Percentiles rank a stretch among this genome's conserved stretches.
Conservation (phyloP, 37 sponge, comb jelly and placozoan genomes). For the Theonella swinhoei region DNA sequence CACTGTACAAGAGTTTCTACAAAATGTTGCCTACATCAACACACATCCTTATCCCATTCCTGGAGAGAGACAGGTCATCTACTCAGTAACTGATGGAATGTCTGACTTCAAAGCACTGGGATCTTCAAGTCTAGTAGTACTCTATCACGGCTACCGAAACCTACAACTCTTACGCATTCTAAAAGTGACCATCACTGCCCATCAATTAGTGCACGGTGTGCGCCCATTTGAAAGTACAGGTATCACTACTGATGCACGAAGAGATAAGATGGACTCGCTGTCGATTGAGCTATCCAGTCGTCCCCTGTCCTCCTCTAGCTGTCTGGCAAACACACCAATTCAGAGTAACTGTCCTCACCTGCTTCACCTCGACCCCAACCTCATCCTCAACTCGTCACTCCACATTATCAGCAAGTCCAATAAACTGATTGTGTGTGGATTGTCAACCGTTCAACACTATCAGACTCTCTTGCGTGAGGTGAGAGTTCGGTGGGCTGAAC, state of each 20-base stretch:
- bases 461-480: constrained; percentile 23
- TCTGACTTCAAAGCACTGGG: neutral
- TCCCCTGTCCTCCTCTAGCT: neutral
- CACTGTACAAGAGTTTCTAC: constrained; percentile 32
- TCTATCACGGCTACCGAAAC: constrained; percentile 35
- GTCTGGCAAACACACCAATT: neutral
- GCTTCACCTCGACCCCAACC: neutral
- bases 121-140: neutral
- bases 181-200: neutral
- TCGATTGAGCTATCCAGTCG: constrained; percentile 25
- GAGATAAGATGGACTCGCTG: constrained; percentile 37
- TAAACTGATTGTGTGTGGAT: constrained; percentile 23
- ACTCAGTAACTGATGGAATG: constrained; percentile 28
- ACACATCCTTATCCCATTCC: constrained; percentile 47
- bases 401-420: constrained; percentile 16
- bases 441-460: constrained; percentile 15
- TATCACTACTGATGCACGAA: constrained; percentile 18
- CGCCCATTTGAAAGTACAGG: constrained; percentile 26
- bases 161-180: constrained; percentile 24
- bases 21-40: constrained; percentile 46
- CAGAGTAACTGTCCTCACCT: constrained; percentile 16
- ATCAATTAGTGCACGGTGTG: neutral
- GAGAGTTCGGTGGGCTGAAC: neutral
- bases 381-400: neutral
- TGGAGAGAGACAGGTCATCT: constrained; percentile 31